Evolutionary conservation across 2,797 vertebrate genomes (phyloP), one percentile per base, ranked within the genome.

Genomic region (Rhadinocentrus ornatus): DNA sequence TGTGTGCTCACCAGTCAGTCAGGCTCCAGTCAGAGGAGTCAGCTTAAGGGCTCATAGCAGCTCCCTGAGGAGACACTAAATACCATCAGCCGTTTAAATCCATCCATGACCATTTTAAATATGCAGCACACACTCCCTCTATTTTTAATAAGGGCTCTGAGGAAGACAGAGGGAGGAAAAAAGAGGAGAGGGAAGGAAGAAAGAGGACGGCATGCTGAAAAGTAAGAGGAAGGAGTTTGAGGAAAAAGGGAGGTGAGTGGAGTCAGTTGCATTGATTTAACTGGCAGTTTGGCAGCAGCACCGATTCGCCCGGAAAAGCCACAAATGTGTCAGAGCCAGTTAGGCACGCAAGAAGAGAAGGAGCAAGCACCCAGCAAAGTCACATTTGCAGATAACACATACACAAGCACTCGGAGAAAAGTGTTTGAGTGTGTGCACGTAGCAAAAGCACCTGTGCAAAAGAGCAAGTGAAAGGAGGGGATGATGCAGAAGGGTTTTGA

Each of bases 31-130:
- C 90, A 91, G 86, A 91, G 83, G 81, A 91, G 91, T 86, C 82
- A 90, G 91, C 91, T 92, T 91, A 91, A 90, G 89, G 87, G 89
- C 87, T 91, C 88, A 87, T 89, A 88, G 86, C 86, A 85, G 84
- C 85, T 91, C 92, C 92, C 91, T 75, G 81, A 91, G 90, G 92
- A 92, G 88, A 91, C 88, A 86, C 92, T 92, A 92, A 93, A 94
- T 91, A 93, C 91, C 90, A 89, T 91, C 91, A 90, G 90, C 89
- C 89, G 82, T 91, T 93, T 93, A 92, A 93, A 92, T 87, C 84
- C 90, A 89, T 90, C 92, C 92, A 90, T 90, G 87, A 89, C 84
- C 83, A 86, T 85, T 89, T 90, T 88, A 92, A 92, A 93, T 90
- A 93, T 91, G 89, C 90, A 93, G 84, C 85, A 81, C 86, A 85